These are phyloP conservation scores for Gobionotothen gibberifrons DNA, from an alignment of 2,797 vertebrate species.

Conservation along the genomic window DNA sequence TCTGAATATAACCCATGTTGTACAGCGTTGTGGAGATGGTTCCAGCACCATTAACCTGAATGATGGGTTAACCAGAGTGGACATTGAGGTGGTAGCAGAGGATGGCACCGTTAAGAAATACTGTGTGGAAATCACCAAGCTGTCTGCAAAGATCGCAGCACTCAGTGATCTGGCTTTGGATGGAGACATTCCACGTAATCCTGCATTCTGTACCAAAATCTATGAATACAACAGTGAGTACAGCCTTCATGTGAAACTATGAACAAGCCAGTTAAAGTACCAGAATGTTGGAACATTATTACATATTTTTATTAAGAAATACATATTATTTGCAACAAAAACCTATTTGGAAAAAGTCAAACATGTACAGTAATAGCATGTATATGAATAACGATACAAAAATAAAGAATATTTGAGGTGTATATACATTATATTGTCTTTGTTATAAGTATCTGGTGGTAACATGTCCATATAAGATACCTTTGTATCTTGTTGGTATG, in stretches of 20 bases:
- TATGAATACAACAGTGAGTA: slow-evolving; percentile 76
- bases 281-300: not conserved
- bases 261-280: not conserved
- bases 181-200: slow-evolving; percentile 58
- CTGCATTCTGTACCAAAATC: slow-evolving; percentile 61
- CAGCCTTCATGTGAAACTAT: not conserved
- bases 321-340: not conserved
- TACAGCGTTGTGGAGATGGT: slow-evolving; percentile 67
- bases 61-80: slow-evolving; percentile 70
- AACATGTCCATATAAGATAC: not conserved
- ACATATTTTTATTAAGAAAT: not conserved
- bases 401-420: not conserved
- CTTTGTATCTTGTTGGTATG: not conserved
- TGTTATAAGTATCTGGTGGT: not conserved
- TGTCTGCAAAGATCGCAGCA: slow-evolving; percentile 71
- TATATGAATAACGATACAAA: not conserved
- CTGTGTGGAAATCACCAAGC: slow-evolving; percentile 66
- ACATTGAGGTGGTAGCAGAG: slow-evolving; percentile 79
- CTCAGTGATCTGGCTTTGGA: slow-evolving; percentile 69
- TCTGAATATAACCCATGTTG: no score
- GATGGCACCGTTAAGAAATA: slow-evolving; percentile 80
- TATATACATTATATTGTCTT: not conserved
- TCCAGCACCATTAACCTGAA: slow-evolving; percentile 67
- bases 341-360: not conserved
- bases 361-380: not conserved